Evolutionary conservation across 2,888 invertebrate species (phyloP).

Genomic region (Prosopocoilus inquinatus): DNA sequence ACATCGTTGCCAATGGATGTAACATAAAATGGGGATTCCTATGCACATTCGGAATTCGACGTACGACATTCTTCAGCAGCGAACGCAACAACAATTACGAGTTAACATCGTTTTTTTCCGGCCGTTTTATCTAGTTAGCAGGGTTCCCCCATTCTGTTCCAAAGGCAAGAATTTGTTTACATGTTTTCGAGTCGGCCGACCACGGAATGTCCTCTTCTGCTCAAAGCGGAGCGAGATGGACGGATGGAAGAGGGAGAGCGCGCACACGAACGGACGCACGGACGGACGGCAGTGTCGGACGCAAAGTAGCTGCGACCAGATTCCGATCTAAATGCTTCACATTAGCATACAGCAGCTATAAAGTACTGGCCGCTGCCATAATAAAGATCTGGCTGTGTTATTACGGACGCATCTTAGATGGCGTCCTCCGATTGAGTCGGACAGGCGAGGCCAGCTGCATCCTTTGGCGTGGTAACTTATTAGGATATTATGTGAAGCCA

Average conservation of each 20-base stretch:
- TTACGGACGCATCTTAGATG: conserved; percentile 41
- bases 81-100: background rate
- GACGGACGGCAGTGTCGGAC: conserved; percentile 10
- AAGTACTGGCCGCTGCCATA: conserved; percentile 36
- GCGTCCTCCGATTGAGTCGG: conserved; percentile 32
- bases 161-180: conserved; percentile 19
- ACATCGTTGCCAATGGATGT: too few species aligned
- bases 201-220: conserved; percentile 11
- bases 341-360: conserved; percentile 50
- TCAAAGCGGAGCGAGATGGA: conserved; percentile 4
- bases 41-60: background rate
- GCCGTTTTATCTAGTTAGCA: background rate
- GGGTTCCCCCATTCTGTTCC: background rate
- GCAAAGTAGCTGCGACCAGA: conserved; percentile 46
- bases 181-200: conserved; percentile 5
- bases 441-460: conserved; percentile 31
- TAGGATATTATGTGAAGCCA: conserved; percentile 45
- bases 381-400: conserved; percentile 37
- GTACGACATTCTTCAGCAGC: background rate
- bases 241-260: conserved; percentile 5
- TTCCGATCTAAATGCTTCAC: conserved; percentile 51
- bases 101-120: background rate
- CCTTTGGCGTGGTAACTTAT: conserved; percentile 38
- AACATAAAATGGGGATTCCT: too few species aligned
- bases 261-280: background rate